phyloP scores from a whole-genome alignment of 2,888 invertebrate species.

The Pristionchus maxplancki region DNA sequence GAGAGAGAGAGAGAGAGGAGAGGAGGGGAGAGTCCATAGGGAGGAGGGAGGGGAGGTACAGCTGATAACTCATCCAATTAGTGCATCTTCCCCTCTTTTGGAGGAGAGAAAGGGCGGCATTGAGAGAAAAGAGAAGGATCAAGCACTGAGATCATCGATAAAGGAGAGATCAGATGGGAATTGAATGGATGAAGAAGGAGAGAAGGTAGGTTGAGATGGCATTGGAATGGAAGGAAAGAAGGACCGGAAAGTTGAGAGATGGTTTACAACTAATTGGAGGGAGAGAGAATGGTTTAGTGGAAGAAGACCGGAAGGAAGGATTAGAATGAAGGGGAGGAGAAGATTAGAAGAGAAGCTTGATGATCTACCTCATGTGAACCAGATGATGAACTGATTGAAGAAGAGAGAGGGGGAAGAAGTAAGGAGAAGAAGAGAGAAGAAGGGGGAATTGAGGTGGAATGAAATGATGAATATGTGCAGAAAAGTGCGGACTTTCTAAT shows the following conservation, averaged over 20 bases:
- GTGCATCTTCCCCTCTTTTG: background rate
- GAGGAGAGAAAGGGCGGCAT: conserved; percentile 9
- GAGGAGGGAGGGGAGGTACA: background rate
- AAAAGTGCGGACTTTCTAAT: background rate
- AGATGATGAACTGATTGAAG: background rate
- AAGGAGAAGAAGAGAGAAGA: conserved; percentile 10
- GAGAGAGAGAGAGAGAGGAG: background rate
- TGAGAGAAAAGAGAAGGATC: background rate
- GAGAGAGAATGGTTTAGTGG: background rate
- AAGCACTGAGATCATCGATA: background rate
- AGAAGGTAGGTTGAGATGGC: background rate
- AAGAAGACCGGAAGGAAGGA: conserved; percentile 12
- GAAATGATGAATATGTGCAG: background rate
- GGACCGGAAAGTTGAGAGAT: background rate
- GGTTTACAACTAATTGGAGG: conserved; percentile 14
- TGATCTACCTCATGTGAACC: background rate
- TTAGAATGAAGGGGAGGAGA: background rate
- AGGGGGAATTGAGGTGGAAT: background rate
- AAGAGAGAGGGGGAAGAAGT: background rate
- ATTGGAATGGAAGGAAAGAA: background rate
- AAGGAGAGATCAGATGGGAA: background rate
- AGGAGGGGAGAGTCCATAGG: background rate
- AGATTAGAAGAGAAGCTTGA: background rate
- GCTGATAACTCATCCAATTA: conserved; percentile 1
- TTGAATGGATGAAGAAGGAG: background rate